phyloP scores from a whole-genome alignment of 2,888 invertebrate genomes.

The Eupelmus urozonus region DNA sequence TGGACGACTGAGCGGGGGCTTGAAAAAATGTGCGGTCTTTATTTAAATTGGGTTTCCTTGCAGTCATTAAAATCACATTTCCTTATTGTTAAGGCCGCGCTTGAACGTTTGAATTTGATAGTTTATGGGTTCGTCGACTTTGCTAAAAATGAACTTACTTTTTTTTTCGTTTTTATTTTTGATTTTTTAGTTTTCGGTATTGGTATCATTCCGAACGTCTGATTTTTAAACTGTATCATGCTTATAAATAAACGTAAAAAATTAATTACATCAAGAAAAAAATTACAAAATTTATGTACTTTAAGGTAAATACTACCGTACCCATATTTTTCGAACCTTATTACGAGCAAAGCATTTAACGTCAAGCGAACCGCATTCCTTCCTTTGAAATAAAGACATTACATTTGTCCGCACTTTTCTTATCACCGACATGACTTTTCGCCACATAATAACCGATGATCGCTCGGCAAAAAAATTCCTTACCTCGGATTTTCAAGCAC shows the following conservation, averaged over 20 bases:
- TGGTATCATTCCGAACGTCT: too few species aligned
- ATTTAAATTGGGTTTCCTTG: constrained; percentile 46
- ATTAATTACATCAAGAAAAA: too few species aligned
- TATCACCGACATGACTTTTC: not conserved
- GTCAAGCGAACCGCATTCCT: not conserved
- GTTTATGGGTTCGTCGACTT: not conserved
- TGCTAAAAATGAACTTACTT: not conserved
- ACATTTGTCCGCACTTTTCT: not conserved
- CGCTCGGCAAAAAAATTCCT: constrained; percentile 33
- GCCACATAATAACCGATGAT: not conserved
- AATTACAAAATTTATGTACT: too few species aligned
- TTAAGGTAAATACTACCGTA: too few species aligned
- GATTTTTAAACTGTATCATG: too few species aligned
- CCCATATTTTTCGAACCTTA: too few species aligned
- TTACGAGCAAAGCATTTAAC: too few species aligned
- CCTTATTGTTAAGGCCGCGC: constrained; percentile 4
- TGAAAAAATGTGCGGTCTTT: not conserved
- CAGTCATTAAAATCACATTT: constrained; percentile 45
- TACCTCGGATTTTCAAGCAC: not conserved
- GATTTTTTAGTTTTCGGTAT: too few species aligned
- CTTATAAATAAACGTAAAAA: too few species aligned
- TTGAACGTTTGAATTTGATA: not conserved
- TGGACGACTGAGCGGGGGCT: not conserved
- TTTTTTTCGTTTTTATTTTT: too few species aligned
- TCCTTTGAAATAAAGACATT: constrained; percentile 10